Evolutionary conservation across 2,888 invertebrate species (phyloP).

Genomic region (Zygothrica quintamaculata): DNA sequence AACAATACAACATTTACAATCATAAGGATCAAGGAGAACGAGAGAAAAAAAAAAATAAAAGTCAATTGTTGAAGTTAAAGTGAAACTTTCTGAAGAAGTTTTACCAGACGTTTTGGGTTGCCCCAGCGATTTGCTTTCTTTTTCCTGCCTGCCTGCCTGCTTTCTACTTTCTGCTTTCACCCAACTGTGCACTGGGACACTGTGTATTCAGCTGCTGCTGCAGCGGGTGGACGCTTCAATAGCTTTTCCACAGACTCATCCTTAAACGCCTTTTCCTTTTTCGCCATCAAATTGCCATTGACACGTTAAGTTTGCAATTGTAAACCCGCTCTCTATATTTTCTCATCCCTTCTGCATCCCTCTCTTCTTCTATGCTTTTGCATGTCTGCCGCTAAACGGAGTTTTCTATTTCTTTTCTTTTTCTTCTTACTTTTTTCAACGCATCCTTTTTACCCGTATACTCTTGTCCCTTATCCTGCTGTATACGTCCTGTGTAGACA

Average conservation of each 20-base stretch:
- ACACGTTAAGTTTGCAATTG: conserved; percentile 80
- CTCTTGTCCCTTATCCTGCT: conserved; percentile 45
- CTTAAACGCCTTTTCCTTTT: background rate
- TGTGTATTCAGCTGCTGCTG: conserved; percentile 51
- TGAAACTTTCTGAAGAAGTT: conserved; percentile 76
- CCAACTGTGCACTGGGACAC: background rate
- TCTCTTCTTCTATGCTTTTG: conserved; percentile 1
- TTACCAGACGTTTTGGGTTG: conserved; percentile 68
- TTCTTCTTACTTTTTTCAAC: conserved; percentile 26
- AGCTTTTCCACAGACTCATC: background rate
- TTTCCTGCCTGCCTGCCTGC: conserved; percentile 49
- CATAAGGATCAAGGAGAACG: conserved; percentile 27
- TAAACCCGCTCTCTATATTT: conserved; percentile 36
- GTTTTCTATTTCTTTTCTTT: conserved; percentile 73
- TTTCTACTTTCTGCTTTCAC: background rate
- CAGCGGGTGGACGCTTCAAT: conserved; percentile 38
- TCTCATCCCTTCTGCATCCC: conserved; percentile 2
- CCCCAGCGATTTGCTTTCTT: conserved; percentile 63
- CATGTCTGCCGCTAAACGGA: conserved; percentile 71
- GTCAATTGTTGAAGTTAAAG: conserved; percentile 80
- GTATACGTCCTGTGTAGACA: conserved; percentile 70
- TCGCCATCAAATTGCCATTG: conserved; percentile 72
- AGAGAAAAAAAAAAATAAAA: too few species aligned
- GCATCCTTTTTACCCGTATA: too few species aligned
- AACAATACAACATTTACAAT: conserved; percentile 39